phyloP scores from a whole-genome alignment of 2,888 invertebrate species.

The Dermolepida albohirtum region DNA sequence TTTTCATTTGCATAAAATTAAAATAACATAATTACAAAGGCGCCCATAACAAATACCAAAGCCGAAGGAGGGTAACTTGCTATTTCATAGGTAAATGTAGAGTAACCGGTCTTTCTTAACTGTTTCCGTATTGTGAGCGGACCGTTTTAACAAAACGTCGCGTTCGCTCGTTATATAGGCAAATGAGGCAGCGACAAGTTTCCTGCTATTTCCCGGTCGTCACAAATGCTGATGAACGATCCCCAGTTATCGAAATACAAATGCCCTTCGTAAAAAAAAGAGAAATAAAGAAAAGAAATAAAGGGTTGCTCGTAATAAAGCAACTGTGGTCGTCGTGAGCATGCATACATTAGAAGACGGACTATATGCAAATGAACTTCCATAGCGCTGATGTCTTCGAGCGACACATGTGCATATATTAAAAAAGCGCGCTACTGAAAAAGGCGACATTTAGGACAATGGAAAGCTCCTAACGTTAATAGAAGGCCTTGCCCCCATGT shows the following conservation, averaged over 20 bases:
- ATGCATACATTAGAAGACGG: slow-evolving; percentile 57
- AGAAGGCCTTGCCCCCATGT: slow-evolving; percentile 30
- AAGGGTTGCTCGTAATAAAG: slow-evolving; percentile 51
- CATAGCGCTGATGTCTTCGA: slow-evolving; percentile 55
- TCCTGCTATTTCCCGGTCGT: slow-evolving; percentile 51
- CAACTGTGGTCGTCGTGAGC: slow-evolving; percentile 56
- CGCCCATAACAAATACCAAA: slow-evolving; percentile 21
- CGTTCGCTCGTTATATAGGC: slow-evolving; percentile 58
- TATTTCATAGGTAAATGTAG: slow-evolving; percentile 11
- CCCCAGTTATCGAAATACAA: slow-evolving; percentile 47
- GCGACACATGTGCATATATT: slow-evolving; percentile 51
- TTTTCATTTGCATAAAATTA: slow-evolving; percentile 28
- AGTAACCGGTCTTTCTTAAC: slow-evolving; percentile 42
- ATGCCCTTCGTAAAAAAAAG: slow-evolving; percentile 43
- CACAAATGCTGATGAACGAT: slow-evolving; percentile 57
- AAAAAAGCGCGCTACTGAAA: slow-evolving; percentile 25
- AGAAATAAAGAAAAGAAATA: slow-evolving; percentile 39
- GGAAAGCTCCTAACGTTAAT: slow-evolving; percentile 24
- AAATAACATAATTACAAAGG: slow-evolving; percentile 31
- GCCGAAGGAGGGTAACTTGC: slow-evolving; percentile 24
- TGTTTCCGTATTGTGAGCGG: slow-evolving; percentile 46
- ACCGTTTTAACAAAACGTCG: slow-evolving; percentile 58
- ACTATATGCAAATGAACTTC: slow-evolving; percentile 56
- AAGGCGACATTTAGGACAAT: slow-evolving; percentile 37
- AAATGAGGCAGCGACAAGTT: slow-evolving; percentile 57